Percentiles rank a stretch among this genome's conserved stretches.
Conservation (phyloP, 1,140 invertebrate species). For the Micrasema longulum region DNA sequence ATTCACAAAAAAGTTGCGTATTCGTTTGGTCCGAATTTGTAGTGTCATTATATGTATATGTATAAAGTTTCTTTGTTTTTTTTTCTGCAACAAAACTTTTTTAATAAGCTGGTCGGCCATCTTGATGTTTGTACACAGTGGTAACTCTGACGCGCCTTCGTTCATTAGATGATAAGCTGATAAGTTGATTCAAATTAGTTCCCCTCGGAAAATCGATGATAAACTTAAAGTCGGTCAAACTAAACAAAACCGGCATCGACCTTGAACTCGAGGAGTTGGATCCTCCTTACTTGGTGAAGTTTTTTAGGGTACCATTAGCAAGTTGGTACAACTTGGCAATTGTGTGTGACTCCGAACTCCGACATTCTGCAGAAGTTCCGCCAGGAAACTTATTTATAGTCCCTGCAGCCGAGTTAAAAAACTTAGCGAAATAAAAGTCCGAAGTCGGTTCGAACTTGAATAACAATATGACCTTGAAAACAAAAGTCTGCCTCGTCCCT, state of each 20-base stretch:
- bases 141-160: too few species aligned
- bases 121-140: too few species aligned
- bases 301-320: slow-evolving; percentile 54
- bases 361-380: slow-evolving; percentile 36
- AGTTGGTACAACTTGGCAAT: slow-evolving; percentile 52
- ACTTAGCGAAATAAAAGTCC: slow-evolving; percentile 54
- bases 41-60: too few species aligned
- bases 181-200: slow-evolving; percentile 36
- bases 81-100: too few species aligned
- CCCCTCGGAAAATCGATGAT: slow-evolving; percentile 48
- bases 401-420: slow-evolving; percentile 50
- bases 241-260: slow-evolving; percentile 38
- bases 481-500: slow-evolving; percentile 48
- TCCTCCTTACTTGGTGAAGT: slow-evolving; percentile 45
- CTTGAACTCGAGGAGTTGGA: slow-evolving; percentile 46
- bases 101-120: too few species aligned
- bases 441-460: slow-evolving; percentile 54
- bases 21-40: too few species aligned
- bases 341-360: slow-evolving; percentile 43
- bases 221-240: slow-evolving; percentile 54
- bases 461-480: slow-evolving; percentile 55
- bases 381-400: slow-evolving; percentile 54
- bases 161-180: slow-evolving; percentile 5
- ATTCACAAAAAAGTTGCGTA: too few species aligned
- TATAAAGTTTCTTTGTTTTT: too few species aligned